These are phyloP conservation scores for Alitta virens DNA, from an alignment of 2,888 invertebrate genomes.

Conservation along the genomic window DNA sequence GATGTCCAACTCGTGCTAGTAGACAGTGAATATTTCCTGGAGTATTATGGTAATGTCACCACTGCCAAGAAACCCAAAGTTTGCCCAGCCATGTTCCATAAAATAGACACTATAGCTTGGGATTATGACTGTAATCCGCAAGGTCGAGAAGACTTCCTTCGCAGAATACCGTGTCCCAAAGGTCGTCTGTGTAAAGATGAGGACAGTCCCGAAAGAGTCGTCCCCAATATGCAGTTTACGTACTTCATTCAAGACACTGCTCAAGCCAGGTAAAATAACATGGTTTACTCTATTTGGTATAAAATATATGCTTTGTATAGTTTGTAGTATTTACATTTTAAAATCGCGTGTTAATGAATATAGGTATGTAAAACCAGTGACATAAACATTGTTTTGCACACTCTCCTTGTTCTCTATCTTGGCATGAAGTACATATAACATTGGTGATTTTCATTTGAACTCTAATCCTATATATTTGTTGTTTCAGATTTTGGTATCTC, in stretches of 20 bases:
- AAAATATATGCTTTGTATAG: too few species aligned
- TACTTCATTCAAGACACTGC: slow-evolving; percentile 85
- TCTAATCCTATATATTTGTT: not conserved
- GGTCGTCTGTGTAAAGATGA: slow-evolving; percentile 81
- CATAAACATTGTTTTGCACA: too few species aligned
- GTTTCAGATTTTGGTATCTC: slow-evolving; percentile 86
- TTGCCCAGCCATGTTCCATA: slow-evolving; percentile 83
- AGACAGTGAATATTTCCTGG: slow-evolving; percentile 82
- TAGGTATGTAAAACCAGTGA: too few species aligned
- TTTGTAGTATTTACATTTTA: too few species aligned
- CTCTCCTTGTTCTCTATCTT: too few species aligned
- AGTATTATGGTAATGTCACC: slow-evolving; percentile 81
- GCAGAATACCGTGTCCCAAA: slow-evolving; percentile 80
- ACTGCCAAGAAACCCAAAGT: slow-evolving; percentile 60
- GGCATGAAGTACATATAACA: too few species aligned
- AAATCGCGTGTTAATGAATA: too few species aligned
- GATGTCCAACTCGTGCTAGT: slow-evolving; percentile 84
- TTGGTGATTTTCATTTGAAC: too few species aligned
- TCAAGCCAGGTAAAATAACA: slow-evolving; percentile 72
- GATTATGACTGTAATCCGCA: slow-evolving; percentile 78
- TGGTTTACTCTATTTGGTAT: too few species aligned
- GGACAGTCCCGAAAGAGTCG: slow-evolving; percentile 74
- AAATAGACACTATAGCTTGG: slow-evolving; percentile 78
- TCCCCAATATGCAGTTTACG: slow-evolving; percentile 88
- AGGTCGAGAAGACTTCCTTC: slow-evolving; percentile 75